Conservation (phyloP, 2,888 invertebrate species). For the Marronus borbonicus region DNA sequence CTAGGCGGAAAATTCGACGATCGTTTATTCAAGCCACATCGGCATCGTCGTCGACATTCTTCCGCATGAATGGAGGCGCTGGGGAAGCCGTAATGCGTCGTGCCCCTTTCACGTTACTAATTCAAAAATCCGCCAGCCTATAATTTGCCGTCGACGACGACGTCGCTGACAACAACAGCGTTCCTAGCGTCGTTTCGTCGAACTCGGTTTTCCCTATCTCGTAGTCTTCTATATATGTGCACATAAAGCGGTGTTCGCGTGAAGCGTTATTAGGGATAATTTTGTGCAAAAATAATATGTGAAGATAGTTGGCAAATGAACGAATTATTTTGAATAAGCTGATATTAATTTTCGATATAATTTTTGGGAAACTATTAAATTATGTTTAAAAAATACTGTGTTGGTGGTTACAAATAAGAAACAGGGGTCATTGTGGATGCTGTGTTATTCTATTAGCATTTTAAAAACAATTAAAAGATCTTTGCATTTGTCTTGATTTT, state of each 20-base stretch:
- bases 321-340: too few species aligned
- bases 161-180: constrained; percentile 14
- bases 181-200: constrained; percentile 19
- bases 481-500: too few species aligned
- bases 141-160: constrained; percentile 54
- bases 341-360: too few species aligned
- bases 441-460: too few species aligned
- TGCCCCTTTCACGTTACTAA: constrained; percentile 34
- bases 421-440: too few species aligned
- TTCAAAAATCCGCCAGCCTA: constrained; percentile 53
- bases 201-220: neutral
- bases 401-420: too few species aligned
- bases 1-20: constrained; percentile 29
- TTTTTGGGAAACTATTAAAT: too few species aligned
- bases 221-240: neutral
- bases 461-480: too few species aligned
- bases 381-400: too few species aligned
- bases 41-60: constrained; percentile 1
- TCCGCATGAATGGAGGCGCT: constrained; percentile 37
- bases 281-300: too few species aligned
- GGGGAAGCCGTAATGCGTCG: constrained; percentile 1
- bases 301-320: too few species aligned
- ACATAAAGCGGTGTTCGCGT: neutral
- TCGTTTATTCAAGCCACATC: constrained; percentile 38
- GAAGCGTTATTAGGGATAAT: too few species aligned